Conservation (phyloP, 1,140 invertebrate species). For the Halyomorpha halys region DNA sequence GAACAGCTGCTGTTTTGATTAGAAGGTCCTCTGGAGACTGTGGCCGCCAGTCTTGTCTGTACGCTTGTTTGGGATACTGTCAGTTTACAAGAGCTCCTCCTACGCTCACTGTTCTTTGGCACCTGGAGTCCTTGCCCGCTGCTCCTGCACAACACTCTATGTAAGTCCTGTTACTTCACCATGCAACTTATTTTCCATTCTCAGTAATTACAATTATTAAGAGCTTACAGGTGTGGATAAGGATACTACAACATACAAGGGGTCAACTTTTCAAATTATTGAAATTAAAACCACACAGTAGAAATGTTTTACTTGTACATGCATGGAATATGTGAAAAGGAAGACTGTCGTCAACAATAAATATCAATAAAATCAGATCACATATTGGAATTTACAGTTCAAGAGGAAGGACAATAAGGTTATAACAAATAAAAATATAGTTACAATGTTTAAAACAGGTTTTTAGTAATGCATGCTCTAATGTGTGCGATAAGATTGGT, state of each 20-base stretch:
- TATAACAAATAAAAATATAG: too few species aligned
- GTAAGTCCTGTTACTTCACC: not conserved
- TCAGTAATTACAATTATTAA: not conserved
- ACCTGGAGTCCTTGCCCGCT: slow-evolving; percentile 13
- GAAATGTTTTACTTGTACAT: too few species aligned
- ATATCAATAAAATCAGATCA: too few species aligned
- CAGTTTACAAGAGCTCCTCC: slow-evolving; percentile 30
- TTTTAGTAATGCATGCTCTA: too few species aligned
- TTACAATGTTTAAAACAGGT: too few species aligned
- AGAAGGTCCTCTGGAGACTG: slow-evolving; percentile 17
- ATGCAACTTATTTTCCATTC: not conserved
- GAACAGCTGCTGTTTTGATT: slow-evolving; percentile 20
- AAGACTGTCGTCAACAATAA: too few species aligned
- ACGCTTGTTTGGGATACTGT: slow-evolving; percentile 29
- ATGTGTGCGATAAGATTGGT: too few species aligned
- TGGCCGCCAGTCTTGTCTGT: slow-evolving; percentile 26
- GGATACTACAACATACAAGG: not conserved
- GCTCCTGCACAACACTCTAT: not conserved
- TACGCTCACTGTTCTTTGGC: slow-evolving; percentile 16
- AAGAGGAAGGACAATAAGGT: too few species aligned
- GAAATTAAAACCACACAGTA: not conserved
- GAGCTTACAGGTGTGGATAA: too few species aligned
- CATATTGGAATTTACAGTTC: too few species aligned
- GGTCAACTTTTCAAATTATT: not conserved
- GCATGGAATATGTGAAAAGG: too few species aligned